Base-by-base conservation (phyloP, 2,888 invertebrate species). In the Cataglyphis livida region DNA sequence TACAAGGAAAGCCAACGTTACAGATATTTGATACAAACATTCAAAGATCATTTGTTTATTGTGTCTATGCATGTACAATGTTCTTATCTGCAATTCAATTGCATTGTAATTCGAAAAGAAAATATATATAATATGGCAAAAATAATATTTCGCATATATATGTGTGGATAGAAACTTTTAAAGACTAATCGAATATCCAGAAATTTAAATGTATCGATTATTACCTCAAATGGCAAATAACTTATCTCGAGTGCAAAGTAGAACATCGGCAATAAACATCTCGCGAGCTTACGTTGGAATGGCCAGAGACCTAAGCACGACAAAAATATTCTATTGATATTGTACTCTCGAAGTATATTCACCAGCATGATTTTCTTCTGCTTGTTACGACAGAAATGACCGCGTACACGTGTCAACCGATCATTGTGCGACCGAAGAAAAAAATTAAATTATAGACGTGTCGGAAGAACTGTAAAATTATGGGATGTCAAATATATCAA, bases 161-260 rank as follows among this genome's bases (percentile, higher is more conserved):
- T 35, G 44, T 38, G 38, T 38, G 44, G 3, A 41, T n/a, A 2
- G 10, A 71, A 21, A 5, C 10, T 54, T 32, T 32, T 48, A 28
- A 57, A 57, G 3, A 28, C 6, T 28, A 41, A 38, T 41, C 18
- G 15, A n/a, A 59, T n/a, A 6, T 28, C 21, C 1, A 18, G 28
- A 62, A 74, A 44, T 38, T 73, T 1, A 41, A 59, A 57, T 66
- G 28, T 7, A 61, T 6, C 12, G 0, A 51, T 10, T 18, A 76
- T 70, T 70, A 78, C 78, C 78, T 78, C 78, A 18, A 78, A 71
- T 12, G 71, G 59, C 9, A 59, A 57, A 1, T 32, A 70, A 71
- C 44, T 78, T 59, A 78, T 7, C 18, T 41, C 6, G 32, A 78
- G 3, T 54, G 10, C 6, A 21, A 70, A 35, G 4, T 32, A 78